Base-by-base conservation (phyloP, 1,140 invertebrate genomes). In the Drosophila kanapiae region DNA sequence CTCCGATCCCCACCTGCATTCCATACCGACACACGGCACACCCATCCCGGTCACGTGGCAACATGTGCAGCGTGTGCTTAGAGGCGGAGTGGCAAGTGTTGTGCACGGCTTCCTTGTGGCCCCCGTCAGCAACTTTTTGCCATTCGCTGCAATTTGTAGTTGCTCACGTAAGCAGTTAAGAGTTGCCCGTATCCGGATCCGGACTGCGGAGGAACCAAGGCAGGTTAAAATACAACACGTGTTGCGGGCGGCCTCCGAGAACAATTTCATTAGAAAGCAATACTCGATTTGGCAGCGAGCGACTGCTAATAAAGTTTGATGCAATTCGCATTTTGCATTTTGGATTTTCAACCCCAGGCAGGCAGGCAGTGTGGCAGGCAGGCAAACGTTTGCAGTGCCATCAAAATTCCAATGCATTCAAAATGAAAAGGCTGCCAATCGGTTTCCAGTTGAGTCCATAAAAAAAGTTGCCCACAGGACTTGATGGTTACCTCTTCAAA, bases 141-240 rank as follows among this genome's bases (percentile, higher is more conserved):
- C 48, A 60, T 49, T 59, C 64, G 42, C 71, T 63, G 62, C 76
- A 74, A 82, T 87, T 88, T 78, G 80, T 54, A 75, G 71, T 43
- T 61, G 80, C 80, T 67, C 76, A 87, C 76, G 76, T 83, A 77
- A 80, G 76, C 83, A 74, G 84, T 75, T 83, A 78, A 68, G 54
- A 75, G 78, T 78, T 68, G 63, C 40, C 67, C 51, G 49, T 35
- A 42, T 56, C 35, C 53, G 51, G 53, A 38, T 13, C 35, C 13
- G 16, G 38, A 51, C 40, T 37, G 53, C 35, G 53, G 53, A 38
- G 53, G 13, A 33, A 57, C 37, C 40, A 18, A 37, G 68, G 54
- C 31, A 51, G 69, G 53, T 60, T 51, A 59, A 60, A 43, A 72
- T 37, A 68, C 47, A 45, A 57, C 79, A 86, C 61, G 67, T 80